Conservation (phyloP, 2,888 invertebrate species). For the Neoascia interrupta region DNA sequence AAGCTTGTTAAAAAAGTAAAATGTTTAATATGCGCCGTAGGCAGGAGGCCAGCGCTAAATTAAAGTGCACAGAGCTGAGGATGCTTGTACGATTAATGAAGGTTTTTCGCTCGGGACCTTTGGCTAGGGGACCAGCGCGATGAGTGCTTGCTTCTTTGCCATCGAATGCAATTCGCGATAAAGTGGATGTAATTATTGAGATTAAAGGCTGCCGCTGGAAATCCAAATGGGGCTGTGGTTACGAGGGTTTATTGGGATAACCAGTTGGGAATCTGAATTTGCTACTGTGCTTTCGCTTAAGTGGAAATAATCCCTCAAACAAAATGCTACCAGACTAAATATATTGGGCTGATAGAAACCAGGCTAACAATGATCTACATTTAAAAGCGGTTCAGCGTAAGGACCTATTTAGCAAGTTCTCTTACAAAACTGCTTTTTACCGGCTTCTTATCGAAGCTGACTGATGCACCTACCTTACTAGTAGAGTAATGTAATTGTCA, state of each 20-base stretch:
- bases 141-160: no score
- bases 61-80: not conserved
- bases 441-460: no score
- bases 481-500: no score
- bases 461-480: no score
- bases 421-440: no score
- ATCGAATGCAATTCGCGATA: conserved; percentile 33
- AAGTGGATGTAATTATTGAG: conserved; percentile 29
- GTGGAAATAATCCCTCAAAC: no score
- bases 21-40: not conserved
- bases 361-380: no score
- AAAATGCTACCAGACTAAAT: no score
- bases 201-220: conserved; percentile 31
- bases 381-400: no score
- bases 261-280: not conserved
- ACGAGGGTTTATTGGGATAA: not conserved
- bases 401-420: no score
- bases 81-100: conserved; percentile 5
- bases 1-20: no score
- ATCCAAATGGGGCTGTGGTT: not conserved
- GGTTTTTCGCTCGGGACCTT: not conserved
- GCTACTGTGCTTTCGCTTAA: conserved; percentile 1
- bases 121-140: not conserved
- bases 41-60: conserved; percentile 19
- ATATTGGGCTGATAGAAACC: no score